Evolutionary conservation across 2,888 invertebrate genomes (phyloP).

Genomic region (Sialis fuliginosa): DNA sequence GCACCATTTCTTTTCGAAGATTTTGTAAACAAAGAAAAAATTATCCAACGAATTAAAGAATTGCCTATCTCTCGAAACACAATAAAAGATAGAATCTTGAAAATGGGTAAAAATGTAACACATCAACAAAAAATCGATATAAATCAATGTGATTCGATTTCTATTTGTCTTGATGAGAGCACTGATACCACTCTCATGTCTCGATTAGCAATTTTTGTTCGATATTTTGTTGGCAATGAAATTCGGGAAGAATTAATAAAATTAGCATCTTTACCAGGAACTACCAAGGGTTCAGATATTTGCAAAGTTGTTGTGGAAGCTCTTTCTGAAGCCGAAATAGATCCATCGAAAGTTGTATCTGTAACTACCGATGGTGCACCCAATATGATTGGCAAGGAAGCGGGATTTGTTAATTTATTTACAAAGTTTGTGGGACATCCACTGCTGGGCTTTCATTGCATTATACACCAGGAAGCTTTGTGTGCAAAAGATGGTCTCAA

Average conservation of each 20-base stretch:
- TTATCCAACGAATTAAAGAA: constrained; percentile 3
- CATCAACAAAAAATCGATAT: background rate
- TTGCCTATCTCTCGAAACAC: constrained; percentile 5
- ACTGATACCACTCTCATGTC: constrained; percentile 1
- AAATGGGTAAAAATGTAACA: constrained; percentile 3
- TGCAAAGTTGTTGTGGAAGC: constrained; percentile 7
- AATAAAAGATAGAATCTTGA: constrained; percentile 6
- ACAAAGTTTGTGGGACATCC: constrained; percentile 11
- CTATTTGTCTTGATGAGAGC: constrained; percentile 4
- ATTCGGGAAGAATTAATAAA: constrained; percentile 6
- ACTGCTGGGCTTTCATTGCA: constrained; percentile 14
- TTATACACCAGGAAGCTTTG: constrained; percentile 14
- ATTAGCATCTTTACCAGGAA: constrained; percentile 6
- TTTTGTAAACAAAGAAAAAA: constrained; percentile 4
- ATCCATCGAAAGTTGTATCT: constrained; percentile 9
- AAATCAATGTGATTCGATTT: constrained; percentile 1
- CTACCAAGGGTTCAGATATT: constrained; percentile 9
- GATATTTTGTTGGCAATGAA: constrained; percentile 5
- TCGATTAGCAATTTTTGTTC: constrained; percentile 6
- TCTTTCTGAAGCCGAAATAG: constrained; percentile 7
- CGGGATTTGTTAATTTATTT: constrained; percentile 10
- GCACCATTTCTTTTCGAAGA: constrained; percentile 4
- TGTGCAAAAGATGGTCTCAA: constrained; percentile 13
- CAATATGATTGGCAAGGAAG: constrained; percentile 7
- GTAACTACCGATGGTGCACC: constrained; percentile 10